Base-by-base conservation (phyloP, 2,888 invertebrate genomes). In the Heliconius charithonia region DNA sequence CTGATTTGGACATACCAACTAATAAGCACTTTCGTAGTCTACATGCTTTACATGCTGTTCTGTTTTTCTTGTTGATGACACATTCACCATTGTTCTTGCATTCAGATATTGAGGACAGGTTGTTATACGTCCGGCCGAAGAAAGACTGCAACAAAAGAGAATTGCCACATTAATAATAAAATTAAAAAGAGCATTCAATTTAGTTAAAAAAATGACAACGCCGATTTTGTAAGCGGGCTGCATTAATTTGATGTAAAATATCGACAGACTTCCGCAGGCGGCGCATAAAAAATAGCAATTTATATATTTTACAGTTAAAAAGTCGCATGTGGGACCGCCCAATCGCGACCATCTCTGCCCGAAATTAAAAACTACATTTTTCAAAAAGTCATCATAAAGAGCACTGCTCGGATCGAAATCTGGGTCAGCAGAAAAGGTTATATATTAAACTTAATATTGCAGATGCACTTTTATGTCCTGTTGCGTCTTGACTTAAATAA, bases 51-150 rank as follows among this genome's bases (percentile, higher is more conserved):
- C 98, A 98, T 2, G 98, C 97, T 6, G 98, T 98, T 78, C 98
- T 96, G 92, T 98, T 98, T 93, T 98, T 98, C 94, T 98, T 98
- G 93, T 98, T 98, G 89, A 98, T 98, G 85, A 98, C 97, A 91
- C 98, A 98, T 85, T 97, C 97, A 12, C 98, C 97, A 88, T 98
- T 98, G 95, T 98, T 98, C 92, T 98, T 98, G 96, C 98, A 98
- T 87, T 98, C 98, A 25, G 98, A 97, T 90, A 98, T 97, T 81
- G 98, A 97, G 76, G 97, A 96, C 84, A 98, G 95, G 92, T 98
- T 98, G 96, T 98, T 98, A 96, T 98, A 98, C 19, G 98, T 98
- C 84, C 98, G 96, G 56, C 98, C 98, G 91, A 98, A 98, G 94
- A 98, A 98, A 75, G 98, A 98, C 98, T 98, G 97, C 72, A 97